Percentiles rank a stretch among this genome's conserved stretches.
These are phyloP conservation scores for Darevskia nairensis DNA, from an alignment of 2,797 vertebrate species.

Conservation along the genomic window DNA sequence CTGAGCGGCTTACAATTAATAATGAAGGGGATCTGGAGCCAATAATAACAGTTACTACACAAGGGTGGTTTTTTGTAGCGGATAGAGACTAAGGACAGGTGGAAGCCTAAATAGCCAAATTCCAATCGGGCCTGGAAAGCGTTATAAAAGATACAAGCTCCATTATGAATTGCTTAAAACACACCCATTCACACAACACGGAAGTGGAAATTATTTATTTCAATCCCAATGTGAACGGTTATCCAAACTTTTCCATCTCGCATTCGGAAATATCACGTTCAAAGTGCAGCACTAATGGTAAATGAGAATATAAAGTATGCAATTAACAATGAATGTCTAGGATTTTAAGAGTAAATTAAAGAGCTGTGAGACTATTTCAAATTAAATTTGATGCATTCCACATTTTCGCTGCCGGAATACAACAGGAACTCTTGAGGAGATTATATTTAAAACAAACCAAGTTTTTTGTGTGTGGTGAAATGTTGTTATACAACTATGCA, in stretches of 20 bases:
- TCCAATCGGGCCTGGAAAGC: background rate
- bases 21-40: background rate
- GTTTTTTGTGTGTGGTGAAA: background rate
- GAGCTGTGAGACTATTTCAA: background rate
- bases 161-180: background rate
- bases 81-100: background rate
- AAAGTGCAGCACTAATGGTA: background rate
- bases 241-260: too few relatives aligned
- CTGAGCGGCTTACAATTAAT: background rate
- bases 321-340: background rate
- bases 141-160: background rate
- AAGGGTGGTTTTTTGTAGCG: background rate
- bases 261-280: background rate
- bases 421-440: background rate
- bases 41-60: background rate
- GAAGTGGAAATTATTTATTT: too few relatives aligned
- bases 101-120: background rate
- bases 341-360: slow-evolving; percentile 5
- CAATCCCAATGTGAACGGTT: too few relatives aligned
- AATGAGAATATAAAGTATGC: background rate
- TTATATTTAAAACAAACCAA: slow-evolving; percentile 11
- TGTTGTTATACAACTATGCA: background rate
- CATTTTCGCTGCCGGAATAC: background rate
- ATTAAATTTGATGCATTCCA: slow-evolving; percentile 8
- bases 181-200: background rate